Base-by-base conservation (phyloP, 2,113 vertebrate genomes). In the Oostethus manadensis region DNA sequence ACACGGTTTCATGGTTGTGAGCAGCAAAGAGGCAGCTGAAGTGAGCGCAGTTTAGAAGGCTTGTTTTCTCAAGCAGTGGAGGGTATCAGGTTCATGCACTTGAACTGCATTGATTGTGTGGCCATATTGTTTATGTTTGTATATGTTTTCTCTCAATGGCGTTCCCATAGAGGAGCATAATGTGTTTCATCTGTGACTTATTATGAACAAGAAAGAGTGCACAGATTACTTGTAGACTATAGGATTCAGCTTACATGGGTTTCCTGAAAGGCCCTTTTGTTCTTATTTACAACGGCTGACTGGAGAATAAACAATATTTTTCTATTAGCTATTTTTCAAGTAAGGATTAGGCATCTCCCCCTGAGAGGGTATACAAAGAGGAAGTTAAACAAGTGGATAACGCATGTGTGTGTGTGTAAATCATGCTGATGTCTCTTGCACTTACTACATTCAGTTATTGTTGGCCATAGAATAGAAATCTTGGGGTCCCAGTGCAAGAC, bases 1-100 rank as follows among this genome's bases (percentile, higher is more conserved):
- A 79, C 69, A 26, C 50, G 10, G 76, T 84, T 85, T 81, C 80
- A 84, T 80, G 85, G 68, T 83, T 71, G 73, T 58, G 77, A 23
- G 64, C 72, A 60, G 80, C 66, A 29, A 70, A 72, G 78, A 73
- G 68, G 64, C 76, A 60, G 71, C 77, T 70, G 61, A 79, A 71
- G 77, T 49, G 67, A 71, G 65, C 56, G 49, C 40, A 58, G 77
- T 62, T 44, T 26, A 58, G 68, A 44, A 21, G 63, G 63, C 55
- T 65, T 73, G 77, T 81, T 80, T 80, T 82, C 74, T 73, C 62
- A 74, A 56, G 67, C 62, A 64, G 60, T 65, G 54, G 60, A 68
- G 76, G 71, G 60, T 78, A 68, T 81, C 76, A 51, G 58, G 76
- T 82, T 84, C 68, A 59, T 62, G 22, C 72, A 18, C 62, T 44